Percentiles rank a stretch among this genome's conserved stretches.
Conservation (phyloP, 1,140 invertebrate species). For the Drosophila lacteicornis region DNA sequence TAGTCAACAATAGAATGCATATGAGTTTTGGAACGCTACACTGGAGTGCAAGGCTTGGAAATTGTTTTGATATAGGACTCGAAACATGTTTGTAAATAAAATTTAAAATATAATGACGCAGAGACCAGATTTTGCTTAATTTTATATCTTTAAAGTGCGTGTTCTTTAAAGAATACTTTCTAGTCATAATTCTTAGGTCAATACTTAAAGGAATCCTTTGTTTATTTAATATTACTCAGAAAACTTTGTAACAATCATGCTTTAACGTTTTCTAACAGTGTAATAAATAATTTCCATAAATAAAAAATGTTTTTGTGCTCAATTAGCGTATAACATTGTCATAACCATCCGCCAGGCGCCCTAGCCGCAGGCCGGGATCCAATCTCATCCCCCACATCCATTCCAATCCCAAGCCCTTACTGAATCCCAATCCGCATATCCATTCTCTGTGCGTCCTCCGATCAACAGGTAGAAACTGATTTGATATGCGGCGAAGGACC, state of each 20-base stretch:
- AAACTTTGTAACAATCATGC: not conserved
- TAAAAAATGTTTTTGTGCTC: slow-evolving; percentile 71
- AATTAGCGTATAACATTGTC: slow-evolving; percentile 78
- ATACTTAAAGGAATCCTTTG: too few species aligned
- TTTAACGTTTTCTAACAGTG: slow-evolving; percentile 39
- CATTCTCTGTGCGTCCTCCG: slow-evolving; percentile 6
- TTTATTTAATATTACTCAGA: not conserved
- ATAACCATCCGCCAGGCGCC: slow-evolving; percentile 62
- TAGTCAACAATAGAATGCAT: slow-evolving; percentile 1
- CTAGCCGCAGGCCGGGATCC: slow-evolving; percentile 19
- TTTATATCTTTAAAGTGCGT: not conserved
- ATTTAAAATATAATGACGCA: too few species aligned
- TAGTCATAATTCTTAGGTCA: too few species aligned
- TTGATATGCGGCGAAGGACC: slow-evolving; percentile 60
- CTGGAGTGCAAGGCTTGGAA: not conserved
- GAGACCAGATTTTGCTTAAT: not conserved
- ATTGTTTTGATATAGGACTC: too few species aligned
- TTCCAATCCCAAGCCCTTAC: slow-evolving; percentile 7
- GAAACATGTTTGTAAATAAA: too few species aligned
- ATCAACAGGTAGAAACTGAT: slow-evolving; percentile 77
- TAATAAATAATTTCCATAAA: slow-evolving; percentile 56
- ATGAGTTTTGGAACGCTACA: not conserved
- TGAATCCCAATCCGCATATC: slow-evolving; percentile 5
- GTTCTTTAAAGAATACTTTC: not conserved
- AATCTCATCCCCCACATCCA: slow-evolving; percentile 2